Conservation (phyloP, 1,140 invertebrate genomes). For the Teleopsis dalmanni region DNA sequence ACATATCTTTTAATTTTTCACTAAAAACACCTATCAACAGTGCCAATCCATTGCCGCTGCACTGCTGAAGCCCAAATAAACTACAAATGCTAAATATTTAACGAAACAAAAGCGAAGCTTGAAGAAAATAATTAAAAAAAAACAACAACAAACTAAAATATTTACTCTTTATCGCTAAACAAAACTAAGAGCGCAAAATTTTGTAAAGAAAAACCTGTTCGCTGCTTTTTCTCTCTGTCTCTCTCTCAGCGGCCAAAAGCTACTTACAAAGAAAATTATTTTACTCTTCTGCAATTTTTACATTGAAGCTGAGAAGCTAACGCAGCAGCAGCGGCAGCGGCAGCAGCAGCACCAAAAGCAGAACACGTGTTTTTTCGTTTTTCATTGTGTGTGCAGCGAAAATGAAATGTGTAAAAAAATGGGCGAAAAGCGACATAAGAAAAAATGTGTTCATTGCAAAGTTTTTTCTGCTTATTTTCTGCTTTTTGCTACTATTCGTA, state of each 20-base stretch:
- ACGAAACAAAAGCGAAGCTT: too few relatives aligned
- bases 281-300: background rate
- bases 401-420: background rate
- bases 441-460: background rate
- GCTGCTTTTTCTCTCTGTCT: background rate
- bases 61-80: too few relatives aligned
- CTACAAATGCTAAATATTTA: too few relatives aligned
- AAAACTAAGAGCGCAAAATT: background rate
- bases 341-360: background rate
- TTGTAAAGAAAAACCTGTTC: background rate
- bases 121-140: too few relatives aligned
- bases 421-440: constrained; percentile 1
- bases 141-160: background rate
- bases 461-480: background rate
- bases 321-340: background rate
- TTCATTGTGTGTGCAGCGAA: background rate
- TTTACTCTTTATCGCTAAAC: background rate
- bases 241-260: background rate
- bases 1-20: too few relatives aligned
- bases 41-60: too few relatives aligned
- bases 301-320: background rate
- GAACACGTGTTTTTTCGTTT: constrained; percentile 9
- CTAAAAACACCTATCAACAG: too few relatives aligned
- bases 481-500: constrained; percentile 39
- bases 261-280: background rate